Evolutionary conservation across 1,140 invertebrate genomes (phyloP).

Genomic region (Subanguina moxae): DNA sequence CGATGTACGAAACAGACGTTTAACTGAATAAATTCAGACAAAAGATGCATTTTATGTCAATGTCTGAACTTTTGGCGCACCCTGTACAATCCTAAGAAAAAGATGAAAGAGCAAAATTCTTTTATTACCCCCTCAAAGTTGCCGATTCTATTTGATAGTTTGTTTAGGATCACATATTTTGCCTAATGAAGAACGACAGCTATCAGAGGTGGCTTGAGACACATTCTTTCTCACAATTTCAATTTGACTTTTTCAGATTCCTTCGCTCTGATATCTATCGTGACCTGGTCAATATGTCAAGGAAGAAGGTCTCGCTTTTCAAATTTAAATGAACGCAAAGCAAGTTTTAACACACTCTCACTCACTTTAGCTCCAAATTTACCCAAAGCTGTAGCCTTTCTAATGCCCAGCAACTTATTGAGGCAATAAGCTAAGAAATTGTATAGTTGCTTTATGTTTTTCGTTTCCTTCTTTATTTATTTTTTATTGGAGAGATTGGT

Average conservation of each 20-base stretch:
- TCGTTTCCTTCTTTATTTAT: background rate
- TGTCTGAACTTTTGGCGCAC: no score
- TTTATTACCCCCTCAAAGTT: no score
- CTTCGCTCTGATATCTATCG: slow-evolving; percentile 88
- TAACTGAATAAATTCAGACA: no score
- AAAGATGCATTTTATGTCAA: no score
- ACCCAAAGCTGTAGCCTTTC: background rate
- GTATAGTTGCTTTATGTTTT: slow-evolving; percentile 9
- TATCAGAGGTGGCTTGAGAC: slow-evolving; percentile 71
- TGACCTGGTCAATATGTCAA: slow-evolving; percentile 53
- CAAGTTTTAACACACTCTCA: slow-evolving; percentile 26
- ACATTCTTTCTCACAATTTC: background rate
- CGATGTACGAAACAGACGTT: no score
- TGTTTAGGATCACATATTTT: slow-evolving; percentile 88
- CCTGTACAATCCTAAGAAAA: no score
- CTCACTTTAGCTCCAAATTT: slow-evolving; percentile 11
- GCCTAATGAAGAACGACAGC: slow-evolving; percentile 97
- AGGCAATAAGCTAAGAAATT: background rate
- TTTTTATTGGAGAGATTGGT: slow-evolving; percentile 15
- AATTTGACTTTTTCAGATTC: slow-evolving; percentile 63
- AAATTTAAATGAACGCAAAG: slow-evolving; percentile 6
- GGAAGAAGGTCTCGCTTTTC: slow-evolving; percentile 51
- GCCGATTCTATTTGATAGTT: no score
- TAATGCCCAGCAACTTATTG: no score
- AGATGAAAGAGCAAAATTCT: no score